These are phyloP conservation scores for Coracopsis vasa DNA, from an alignment of 2,113 vertebrate genomes.

Conservation along the genomic window DNA sequence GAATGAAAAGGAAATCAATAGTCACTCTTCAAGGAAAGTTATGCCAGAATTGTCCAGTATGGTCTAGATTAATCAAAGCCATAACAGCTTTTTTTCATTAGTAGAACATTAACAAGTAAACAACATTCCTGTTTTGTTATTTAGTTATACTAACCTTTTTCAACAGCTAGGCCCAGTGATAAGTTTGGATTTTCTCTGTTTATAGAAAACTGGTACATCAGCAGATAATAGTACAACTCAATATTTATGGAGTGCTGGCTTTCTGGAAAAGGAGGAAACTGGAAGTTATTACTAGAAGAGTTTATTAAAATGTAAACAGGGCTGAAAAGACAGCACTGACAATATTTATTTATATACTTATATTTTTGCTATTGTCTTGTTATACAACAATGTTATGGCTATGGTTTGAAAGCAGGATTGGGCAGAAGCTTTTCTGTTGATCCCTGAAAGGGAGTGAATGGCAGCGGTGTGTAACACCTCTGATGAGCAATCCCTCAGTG, in stretches of 20 bases:
- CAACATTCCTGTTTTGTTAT: conserved; percentile 69
- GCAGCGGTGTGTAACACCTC: background rate
- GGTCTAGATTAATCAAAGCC: conserved; percentile 51
- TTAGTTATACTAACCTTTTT: conserved; percentile 58
- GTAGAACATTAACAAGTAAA: conserved; percentile 65
- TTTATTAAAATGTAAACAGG: conserved; percentile 58
- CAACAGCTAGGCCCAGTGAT: conserved; percentile 42
- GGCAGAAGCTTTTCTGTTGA: background rate
- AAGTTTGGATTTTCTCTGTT: conserved; percentile 64
- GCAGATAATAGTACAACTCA: conserved; percentile 44
- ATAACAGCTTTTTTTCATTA: conserved; percentile 68
- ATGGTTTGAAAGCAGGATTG: background rate
- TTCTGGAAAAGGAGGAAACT: conserved; percentile 30
- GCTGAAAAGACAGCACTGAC: background rate
- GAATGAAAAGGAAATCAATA: conserved; percentile 70
- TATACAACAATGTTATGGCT: background rate
- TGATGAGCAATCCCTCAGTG: background rate
- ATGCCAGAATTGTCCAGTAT: conserved; percentile 40
- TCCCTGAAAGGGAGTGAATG: background rate
- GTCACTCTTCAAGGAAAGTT: conserved; percentile 33
- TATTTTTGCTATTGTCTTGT: background rate
- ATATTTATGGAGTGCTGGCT: conserved; percentile 66
- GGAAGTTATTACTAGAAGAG: conserved; percentile 14
- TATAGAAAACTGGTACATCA: conserved; percentile 56
- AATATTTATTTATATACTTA: background rate